phyloP scores from a whole-genome alignment of 2,888 invertebrate species.

The Calameuta filiformis region DNA sequence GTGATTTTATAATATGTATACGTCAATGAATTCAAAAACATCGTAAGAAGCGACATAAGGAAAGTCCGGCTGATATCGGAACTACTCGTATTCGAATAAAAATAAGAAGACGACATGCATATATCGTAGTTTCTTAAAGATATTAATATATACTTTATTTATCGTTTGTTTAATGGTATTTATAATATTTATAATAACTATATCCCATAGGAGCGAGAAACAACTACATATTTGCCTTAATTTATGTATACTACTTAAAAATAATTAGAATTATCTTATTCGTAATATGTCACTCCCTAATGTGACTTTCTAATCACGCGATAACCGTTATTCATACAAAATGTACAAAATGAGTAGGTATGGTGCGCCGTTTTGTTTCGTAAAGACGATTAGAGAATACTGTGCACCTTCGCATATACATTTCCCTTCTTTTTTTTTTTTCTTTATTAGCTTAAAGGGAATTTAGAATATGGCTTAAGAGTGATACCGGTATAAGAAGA shows the following conservation, averaged over 20 bases:
- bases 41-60: not conserved
- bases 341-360: constrained; percentile 4
- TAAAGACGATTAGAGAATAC: not conserved
- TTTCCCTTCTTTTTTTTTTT: not conserved
- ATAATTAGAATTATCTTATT: not conserved
- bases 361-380: not conserved
- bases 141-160: constrained; percentile 5
- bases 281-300: not conserved
- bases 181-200: constrained; percentile 4
- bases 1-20: not conserved
- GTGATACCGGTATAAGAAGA: not conserved
- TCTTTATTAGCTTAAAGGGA: not conserved
- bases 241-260: not conserved
- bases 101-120: not conserved
- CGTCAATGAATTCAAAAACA: not conserved
- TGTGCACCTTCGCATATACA: not conserved
- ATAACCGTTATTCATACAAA: constrained; percentile 3
- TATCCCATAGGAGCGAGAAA: constrained; percentile 4
- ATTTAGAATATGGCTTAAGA: constrained; percentile 1
- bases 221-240: not conserved
- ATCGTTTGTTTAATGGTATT: constrained; percentile 2
- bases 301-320: not conserved
- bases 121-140: constrained; percentile 4
- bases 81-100: not conserved
- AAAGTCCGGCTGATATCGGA: not conserved